These are phyloP conservation scores for Sphenodon punctatus DNA, from an alignment of 2,797 vertebrate species.

Conservation along the genomic window DNA sequence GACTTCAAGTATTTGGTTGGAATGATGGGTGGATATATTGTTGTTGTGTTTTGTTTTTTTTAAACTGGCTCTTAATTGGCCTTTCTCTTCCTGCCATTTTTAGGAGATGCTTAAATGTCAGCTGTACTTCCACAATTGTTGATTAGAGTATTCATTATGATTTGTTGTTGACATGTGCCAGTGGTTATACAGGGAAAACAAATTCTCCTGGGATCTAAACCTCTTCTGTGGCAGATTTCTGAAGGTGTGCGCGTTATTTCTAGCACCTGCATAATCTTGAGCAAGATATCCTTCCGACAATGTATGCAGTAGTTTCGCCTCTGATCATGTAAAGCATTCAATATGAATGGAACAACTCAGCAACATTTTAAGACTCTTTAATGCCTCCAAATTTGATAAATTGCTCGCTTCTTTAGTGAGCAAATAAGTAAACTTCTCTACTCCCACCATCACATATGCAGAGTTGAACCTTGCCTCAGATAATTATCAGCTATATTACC, in stretches of 20 bases:
- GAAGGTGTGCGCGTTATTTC: not conserved
- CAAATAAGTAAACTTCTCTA: not conserved
- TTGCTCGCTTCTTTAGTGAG: not conserved
- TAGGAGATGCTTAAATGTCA: not conserved
- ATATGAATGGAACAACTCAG: not conserved
- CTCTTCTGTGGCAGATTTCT: not conserved
- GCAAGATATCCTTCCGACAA: not conserved
- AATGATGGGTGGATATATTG: not conserved
- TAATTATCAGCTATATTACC: not conserved
- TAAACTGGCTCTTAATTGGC: not conserved
- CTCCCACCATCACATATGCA: not conserved
- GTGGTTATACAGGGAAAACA: not conserved
- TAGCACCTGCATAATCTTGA: not conserved
- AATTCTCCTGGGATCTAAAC: not conserved
- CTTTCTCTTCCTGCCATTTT: not conserved
- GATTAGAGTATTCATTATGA: not conserved
- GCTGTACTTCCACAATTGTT: not conserved
- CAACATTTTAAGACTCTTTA: not conserved
- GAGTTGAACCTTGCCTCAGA: slow-evolving; percentile 1
- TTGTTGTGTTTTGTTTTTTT: not conserved
- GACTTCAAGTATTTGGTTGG: not conserved
- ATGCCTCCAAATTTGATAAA: no score
- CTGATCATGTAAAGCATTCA: not conserved
- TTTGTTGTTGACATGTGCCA: not conserved
- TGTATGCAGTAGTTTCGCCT: not conserved